Percentiles rank a stretch among this genome's conserved stretches.
Evolutionary conservation across 2,888 invertebrate genomes (phyloP).

Genomic region (Aphelenchoides bicaudatus): DNA sequence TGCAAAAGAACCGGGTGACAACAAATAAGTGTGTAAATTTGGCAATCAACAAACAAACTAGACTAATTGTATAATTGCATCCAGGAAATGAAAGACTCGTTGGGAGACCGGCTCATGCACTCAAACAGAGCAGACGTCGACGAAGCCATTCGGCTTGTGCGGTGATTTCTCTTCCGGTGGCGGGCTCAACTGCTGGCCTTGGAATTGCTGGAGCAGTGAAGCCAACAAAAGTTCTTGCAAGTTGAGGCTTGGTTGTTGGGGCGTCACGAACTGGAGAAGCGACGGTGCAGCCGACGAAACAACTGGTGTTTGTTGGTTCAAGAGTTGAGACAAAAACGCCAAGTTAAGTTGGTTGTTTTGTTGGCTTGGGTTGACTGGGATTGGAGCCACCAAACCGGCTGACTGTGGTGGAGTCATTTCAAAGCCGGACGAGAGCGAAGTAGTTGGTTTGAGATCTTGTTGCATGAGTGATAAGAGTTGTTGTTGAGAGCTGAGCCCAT

Average conservation of each 20-base stretch:
- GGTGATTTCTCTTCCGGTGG: slow-evolving; percentile 1
- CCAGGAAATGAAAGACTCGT: no score
- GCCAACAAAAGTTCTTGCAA: background rate
- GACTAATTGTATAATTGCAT: background rate
- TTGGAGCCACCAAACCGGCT: slow-evolving; percentile 15
- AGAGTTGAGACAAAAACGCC: slow-evolving; percentile 3
- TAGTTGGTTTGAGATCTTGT: no score
- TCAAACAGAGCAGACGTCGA: slow-evolving; percentile 23
- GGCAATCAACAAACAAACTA: background rate
- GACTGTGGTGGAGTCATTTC: slow-evolving; percentile 17
- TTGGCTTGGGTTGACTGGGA: slow-evolving; percentile 14
- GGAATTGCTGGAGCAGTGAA: background rate
- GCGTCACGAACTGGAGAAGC: slow-evolving; percentile 13
- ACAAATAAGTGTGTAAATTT: background rate
- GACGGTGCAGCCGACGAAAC: background rate
- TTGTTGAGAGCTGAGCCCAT: background rate
- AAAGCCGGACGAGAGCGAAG: background rate
- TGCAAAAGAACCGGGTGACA: background rate
- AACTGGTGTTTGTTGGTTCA: background rate
- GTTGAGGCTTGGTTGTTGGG: slow-evolving; percentile 21
- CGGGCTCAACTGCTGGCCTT: slow-evolving; percentile 8
- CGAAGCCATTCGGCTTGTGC: slow-evolving; percentile 16
- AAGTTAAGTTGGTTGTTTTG: slow-evolving; percentile 1
- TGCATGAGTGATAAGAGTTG: no score
- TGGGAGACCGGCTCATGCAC: background rate